Evolutionary conservation across 2,797 vertebrate genomes (phyloP).

Genomic region (Dromococcyx pavoninus): DNA sequence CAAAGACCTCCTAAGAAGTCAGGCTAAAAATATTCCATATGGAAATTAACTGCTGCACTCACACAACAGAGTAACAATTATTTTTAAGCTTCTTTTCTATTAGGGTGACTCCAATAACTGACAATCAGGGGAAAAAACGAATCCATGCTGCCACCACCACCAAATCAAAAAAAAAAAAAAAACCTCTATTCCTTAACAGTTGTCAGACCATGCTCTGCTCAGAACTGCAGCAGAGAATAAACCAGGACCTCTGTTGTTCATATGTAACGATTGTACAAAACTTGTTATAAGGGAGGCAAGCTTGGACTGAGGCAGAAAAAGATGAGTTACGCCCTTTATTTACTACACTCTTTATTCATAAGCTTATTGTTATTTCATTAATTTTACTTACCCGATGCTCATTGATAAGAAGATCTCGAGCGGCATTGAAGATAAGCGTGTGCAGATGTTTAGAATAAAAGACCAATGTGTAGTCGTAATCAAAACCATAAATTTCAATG

Average conservation of each 20-base stretch:
- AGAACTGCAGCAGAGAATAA: not conserved
- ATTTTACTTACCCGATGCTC: constrained; percentile 88
- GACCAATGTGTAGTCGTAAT: constrained; percentile 97
- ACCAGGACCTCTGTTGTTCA: not conserved
- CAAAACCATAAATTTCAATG: constrained; percentile 96
- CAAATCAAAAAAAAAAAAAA: not conserved
- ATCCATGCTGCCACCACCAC: too few species aligned
- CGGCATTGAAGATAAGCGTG: constrained; percentile 93
- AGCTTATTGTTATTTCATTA: not conserved
- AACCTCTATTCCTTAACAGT: not conserved
- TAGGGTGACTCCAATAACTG: not conserved
- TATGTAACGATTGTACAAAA: not conserved
- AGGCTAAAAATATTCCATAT: not conserved
- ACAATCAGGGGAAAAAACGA: not conserved
- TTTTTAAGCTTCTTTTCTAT: not conserved
- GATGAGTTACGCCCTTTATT: not conserved
- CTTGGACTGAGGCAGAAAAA: not conserved
- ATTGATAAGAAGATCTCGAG: constrained; percentile 92
- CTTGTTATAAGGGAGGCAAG: not conserved
- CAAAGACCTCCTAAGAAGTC: not conserved
- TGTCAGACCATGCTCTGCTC: not conserved
- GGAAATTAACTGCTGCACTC: not conserved
- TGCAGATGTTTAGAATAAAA: constrained; percentile 96
- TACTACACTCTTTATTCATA: not conserved
- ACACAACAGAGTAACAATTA: not conserved